Base-by-base conservation (phyloP, 2,113 vertebrate genomes). In the Ondatra zibethicus region DNA sequence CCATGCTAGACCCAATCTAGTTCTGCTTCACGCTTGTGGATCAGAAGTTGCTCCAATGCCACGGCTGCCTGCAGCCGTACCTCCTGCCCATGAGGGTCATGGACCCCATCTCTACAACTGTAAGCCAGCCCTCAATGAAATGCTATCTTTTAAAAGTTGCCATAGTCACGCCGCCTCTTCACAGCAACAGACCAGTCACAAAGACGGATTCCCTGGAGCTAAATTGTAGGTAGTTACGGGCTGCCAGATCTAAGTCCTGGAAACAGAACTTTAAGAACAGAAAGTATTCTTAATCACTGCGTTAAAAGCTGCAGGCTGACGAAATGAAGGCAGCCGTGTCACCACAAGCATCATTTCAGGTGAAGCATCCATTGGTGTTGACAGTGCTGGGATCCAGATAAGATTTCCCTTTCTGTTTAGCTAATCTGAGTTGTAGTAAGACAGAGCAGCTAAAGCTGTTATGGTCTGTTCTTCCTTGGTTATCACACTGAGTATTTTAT, bases 391-490 rank as follows among this genome's bases (percentile, higher is more conserved):
- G 27, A 21, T 58, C 84, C 78, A 72, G 78, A 82, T 17, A 76
- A 77, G 55, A 78, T 27, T 96, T 75, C 85, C 27, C 4, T 91
- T 90, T 72, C 95, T 36, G 52, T 78, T 90, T 88, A 76, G 31
- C 92, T 61, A 70, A 82, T 94, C 72, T 91, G 87, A 31, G 3
- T 95, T 92, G 9, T 47, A 36, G 63, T 61, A 86, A 82, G 55
- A 63, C 72, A 52, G 77, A 72, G 58, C 33, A 76, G 65, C 88
- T 72, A 65, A 70, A 65, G 58, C 89, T 31, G 61, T 31, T 78
- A 9, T 0, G 17, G 12, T 36, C 61, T 75, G 66, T 87, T 33
- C 25, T 88, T 92, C 17, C 21, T 86, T 52, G 50, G 50, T 17
- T 90, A 70, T 70, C 61, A 84, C 78, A 17, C 2, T n/a, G 52